Conservation (phyloP, 35 echinoderm and acorn worm genomes). For the Acanthaster planci region DNA sequence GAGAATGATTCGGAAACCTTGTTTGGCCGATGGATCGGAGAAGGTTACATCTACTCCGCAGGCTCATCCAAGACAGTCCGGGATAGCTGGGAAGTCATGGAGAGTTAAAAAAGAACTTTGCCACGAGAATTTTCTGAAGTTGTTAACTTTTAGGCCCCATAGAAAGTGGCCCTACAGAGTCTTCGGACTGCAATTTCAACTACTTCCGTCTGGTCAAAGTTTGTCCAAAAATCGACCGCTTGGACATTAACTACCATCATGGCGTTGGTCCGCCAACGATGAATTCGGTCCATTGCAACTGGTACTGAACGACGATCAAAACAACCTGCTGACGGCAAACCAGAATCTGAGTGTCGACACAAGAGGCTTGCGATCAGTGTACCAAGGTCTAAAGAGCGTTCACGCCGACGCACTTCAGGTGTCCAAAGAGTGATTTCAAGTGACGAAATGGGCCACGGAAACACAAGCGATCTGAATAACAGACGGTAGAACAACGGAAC, state of each 20-base stretch:
- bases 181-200: too few species aligned
- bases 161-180: too few species aligned
- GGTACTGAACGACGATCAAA: not conserved
- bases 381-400: conserved; percentile 5
- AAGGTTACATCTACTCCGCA: too few species aligned
- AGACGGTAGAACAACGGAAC: not conserved
- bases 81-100: too few species aligned
- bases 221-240: too few species aligned
- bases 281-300: not conserved
- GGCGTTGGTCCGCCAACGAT: not conserved
- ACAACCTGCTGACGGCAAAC: not conserved
- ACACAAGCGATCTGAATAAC: not conserved
- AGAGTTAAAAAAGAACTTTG: too few species aligned
- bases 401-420: not conserved
- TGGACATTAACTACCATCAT: not conserved
- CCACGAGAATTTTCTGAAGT: too few species aligned
- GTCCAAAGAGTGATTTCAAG: not conserved
- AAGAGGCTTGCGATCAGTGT: not conserved
- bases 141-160: too few species aligned
- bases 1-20: too few species aligned
- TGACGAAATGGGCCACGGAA: not conserved
- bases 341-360: not conserved
- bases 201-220: too few species aligned
- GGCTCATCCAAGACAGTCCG: too few species aligned
- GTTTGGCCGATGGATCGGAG: too few species aligned